Conservation (phyloP, 2,888 invertebrate species). For the Cosmia trapezina region DNA sequence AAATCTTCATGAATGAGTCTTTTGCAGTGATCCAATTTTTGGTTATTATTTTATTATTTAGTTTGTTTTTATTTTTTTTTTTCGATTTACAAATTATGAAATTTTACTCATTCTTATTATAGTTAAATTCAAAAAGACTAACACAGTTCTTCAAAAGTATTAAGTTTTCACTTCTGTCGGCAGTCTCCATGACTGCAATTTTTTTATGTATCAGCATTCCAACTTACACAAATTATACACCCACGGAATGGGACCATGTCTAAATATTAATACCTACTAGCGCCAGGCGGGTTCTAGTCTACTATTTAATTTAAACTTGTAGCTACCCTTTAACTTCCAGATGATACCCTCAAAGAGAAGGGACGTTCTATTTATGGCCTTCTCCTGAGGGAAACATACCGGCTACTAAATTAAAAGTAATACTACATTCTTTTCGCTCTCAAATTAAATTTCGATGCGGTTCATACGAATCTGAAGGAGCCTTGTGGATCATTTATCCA, state of each 20-base stretch:
- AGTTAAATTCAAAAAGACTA: too few relatives aligned
- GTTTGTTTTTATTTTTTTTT: too few relatives aligned
- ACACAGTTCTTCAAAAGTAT: too few relatives aligned
- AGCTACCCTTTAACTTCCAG: not conserved
- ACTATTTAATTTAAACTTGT: slow-evolving; percentile 10
- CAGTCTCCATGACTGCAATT: too few relatives aligned
- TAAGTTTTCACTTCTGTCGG: too few relatives aligned
- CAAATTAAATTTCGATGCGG: not conserved
- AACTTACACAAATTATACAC: not conserved
- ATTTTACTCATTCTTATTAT: too few relatives aligned
- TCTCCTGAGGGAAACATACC: not conserved
- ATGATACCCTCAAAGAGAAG: not conserved
- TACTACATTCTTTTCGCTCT: not conserved
- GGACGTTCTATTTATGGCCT: not conserved
- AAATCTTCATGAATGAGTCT: too few relatives aligned
- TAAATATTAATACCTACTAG: not conserved
- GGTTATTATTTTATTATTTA: too few relatives aligned
- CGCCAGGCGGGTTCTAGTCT: not conserved
- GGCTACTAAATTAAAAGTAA: slow-evolving; percentile 1
- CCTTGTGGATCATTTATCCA: not conserved
- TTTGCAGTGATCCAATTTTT: too few relatives aligned
- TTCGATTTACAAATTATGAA: too few relatives aligned
- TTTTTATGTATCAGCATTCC: not conserved
- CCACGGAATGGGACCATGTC: not conserved
- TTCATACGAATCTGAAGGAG: slow-evolving; percentile 1